These are phyloP conservation scores for Neogale vison DNA, from an alignment of 2,113 vertebrate genomes.

Conservation along the genomic window DNA sequence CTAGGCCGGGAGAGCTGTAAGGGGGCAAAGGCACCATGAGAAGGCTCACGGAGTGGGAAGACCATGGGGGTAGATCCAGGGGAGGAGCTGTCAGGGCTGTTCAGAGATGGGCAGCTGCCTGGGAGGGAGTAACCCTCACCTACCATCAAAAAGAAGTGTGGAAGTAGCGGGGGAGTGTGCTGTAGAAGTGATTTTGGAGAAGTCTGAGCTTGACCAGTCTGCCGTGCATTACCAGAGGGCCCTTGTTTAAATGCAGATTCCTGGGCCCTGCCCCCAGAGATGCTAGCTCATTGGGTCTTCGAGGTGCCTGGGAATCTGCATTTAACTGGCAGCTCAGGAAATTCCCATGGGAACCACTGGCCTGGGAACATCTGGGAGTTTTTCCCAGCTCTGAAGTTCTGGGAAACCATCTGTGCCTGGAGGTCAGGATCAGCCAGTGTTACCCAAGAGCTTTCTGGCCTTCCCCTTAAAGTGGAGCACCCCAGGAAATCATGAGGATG, in stretches of 20 bases:
- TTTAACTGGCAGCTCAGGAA: not conserved
- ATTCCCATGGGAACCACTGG: not conserved
- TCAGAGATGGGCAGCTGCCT: not conserved
- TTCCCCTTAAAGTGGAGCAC: not conserved
- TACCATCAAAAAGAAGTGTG: not conserved
- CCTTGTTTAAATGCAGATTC: not conserved
- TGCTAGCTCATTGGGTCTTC: not conserved
- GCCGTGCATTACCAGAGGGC: not conserved
- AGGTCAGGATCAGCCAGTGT: not conserved
- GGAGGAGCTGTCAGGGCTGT: not conserved
- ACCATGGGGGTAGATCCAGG: too few species aligned
- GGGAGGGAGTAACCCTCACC: not conserved
- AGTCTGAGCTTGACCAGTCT: not conserved
- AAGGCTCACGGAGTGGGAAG: fast-evolving
- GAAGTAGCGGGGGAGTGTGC: not conserved
- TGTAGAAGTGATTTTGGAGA: not conserved
- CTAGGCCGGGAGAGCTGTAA: not conserved
- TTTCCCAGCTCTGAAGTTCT: not conserved
- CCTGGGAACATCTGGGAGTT: not conserved
- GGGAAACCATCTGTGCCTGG: not conserved
- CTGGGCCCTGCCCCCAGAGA: not conserved
- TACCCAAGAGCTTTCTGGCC: not conserved
- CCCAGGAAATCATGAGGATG: not conserved
- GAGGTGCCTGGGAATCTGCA: not conserved
- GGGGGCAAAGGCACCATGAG: not conserved